Evolutionary conservation across 2,797 vertebrate species (phyloP), one percentile per base, ranked within the genome.

Genomic region (Scomberomorus guttatus): DNA sequence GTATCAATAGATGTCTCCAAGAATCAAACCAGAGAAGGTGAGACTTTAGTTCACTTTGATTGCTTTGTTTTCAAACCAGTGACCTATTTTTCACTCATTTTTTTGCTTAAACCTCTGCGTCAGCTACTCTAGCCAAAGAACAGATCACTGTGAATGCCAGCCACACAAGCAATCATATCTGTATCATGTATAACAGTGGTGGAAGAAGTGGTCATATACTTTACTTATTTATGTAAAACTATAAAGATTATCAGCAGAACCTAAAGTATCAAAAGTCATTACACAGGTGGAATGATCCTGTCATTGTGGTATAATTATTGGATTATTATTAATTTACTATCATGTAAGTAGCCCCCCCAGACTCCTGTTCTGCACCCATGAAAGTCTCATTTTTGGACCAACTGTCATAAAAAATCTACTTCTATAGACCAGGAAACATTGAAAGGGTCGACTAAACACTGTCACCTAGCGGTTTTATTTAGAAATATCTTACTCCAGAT

Each of bases 401-500:
- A 3, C 22, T 17, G 22, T 39, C 13, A 22, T 15, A 9, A 8
- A 17, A 3, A 0, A 0, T 62, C 34, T 37, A 37, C 10, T 25
- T 25, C 24, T 17, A 24, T 59, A 34, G 9, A 27, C 25, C 17
- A 52, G n/a, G 18, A 15, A 2, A 14, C 22, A 20, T 18, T 17
- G 12, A 55, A 2, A 50, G 29, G 10, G 9, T 48, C 29, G 44
- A 52, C 61, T 60, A 17, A 65, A 77, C 77, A 37, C 75, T 75
- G 48, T 73, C 86, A 73, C 66, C 86, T 84, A 74, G 83, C 17
- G 90, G 75, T 39, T 34, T 32, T n/a, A 14, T 12, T 44, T 25
- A 22, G 39, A 48, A 57, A 66, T 11, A 17, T 62, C 48, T 60
- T 24, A 22, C n/a, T 52, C 50, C 57, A 73, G 58, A 73, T 58